Base-by-base conservation (phyloP, 2,113 vertebrate genomes). In the Nibea coibor region DNA sequence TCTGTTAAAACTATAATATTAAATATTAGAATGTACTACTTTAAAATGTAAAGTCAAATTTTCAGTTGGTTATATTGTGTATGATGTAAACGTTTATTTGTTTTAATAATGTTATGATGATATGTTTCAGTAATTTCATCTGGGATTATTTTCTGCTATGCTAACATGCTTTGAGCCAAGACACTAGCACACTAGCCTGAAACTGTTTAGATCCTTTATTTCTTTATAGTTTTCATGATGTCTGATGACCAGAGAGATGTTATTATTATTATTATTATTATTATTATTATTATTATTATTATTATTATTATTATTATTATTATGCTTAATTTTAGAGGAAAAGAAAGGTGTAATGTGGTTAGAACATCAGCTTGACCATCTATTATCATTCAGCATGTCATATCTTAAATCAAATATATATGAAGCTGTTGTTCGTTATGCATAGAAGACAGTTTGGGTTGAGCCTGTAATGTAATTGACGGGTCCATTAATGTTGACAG, bases 401-500 rank as follows among this genome's bases (percentile, higher is more conserved):
- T 53, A 42, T 24, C 5, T 20, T 47, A 71, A 15, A 71, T 90
- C 45, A 85, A 82, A 81, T 80, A 71, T 72, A 87, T 69, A 81
- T 71, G 72, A 83, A 83, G 70, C 70, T 81, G 17, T 77, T 84
- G 53, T 85, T 86, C 75, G 76, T 84, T 84, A 90, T 77, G 70
- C 35, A 39, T 39, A 57, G 50, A 76, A 63, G 16, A 35, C 31
- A 16, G 64, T 82, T 82, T 87, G 86, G 81, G 73, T 65, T 81
- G 59, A 83, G 58, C 72, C 65, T 3, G n/a, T 82, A 78, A 81
- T 89, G 77, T 87, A 90, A 90, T 78, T 86, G 87, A 89, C 22
- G 42, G 62, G 16, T 72, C 84, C 91, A 91, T 91, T 87, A 92
- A 45, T 5, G 77, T 73, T 85, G 67, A 85, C 83, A 89, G 71